Conservation (phyloP, 2,888 invertebrate species). For the Sepiola atlantica region DNA sequence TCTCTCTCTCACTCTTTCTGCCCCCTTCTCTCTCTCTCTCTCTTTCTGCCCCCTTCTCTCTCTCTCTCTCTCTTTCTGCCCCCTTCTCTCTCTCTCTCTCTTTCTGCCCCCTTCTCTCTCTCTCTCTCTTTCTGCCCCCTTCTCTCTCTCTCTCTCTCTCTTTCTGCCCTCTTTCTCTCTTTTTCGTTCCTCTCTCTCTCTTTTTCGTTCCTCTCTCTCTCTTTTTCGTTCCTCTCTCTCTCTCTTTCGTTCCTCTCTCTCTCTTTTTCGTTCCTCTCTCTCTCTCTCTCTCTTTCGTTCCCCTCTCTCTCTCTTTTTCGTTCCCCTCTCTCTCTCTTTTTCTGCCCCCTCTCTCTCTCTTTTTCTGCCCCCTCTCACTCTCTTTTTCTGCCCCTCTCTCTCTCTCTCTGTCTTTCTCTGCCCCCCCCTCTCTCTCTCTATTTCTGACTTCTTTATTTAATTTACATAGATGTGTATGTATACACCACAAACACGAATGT, state of each 20-base stretch:
- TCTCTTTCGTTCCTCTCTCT: neutral
- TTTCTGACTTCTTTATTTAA: neutral
- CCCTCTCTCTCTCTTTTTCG: too few species aligned
- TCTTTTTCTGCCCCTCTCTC: too few species aligned
- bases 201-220: neutral
- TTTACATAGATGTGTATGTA: neutral
- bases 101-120: too few species aligned
- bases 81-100: neutral
- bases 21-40: neutral
- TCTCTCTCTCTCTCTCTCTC: accelerated
- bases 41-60: neutral
- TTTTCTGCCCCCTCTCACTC: too few species aligned
- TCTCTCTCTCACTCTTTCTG: too few species aligned
- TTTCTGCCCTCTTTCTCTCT: too few species aligned
- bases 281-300: too few species aligned
- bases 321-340: too few species aligned
- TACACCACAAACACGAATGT: neutral
- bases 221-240: neutral
- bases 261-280: accelerated
- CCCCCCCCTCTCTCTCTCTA: too few species aligned
- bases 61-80: neutral
- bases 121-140: too few species aligned
- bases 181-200: too few species aligned
- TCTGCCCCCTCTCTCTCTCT: too few species aligned
- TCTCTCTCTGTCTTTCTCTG: neutral